These are phyloP conservation scores for Dendrolimus houi DNA, from an alignment of 2,888 invertebrate genomes.

Conservation along the genomic window DNA sequence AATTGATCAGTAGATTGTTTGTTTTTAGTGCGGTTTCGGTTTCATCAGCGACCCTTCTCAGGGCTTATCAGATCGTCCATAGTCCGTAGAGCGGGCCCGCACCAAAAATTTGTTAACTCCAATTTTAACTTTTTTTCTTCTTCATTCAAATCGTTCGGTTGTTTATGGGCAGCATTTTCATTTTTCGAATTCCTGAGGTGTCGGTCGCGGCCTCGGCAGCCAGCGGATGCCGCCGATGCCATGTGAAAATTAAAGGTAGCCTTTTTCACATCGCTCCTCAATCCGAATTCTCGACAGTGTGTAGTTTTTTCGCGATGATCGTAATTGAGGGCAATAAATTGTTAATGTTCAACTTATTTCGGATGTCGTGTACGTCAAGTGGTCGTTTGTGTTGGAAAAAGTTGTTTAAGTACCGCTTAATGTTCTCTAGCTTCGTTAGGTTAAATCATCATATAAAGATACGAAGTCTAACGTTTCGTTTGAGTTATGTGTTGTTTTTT, in stretches of 20 bases:
- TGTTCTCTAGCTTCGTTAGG: slow-evolving; percentile 45
- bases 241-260: slow-evolving; percentile 65
- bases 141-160: slow-evolving; percentile 72
- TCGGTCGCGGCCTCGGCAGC: slow-evolving; percentile 31
- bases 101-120: slow-evolving; percentile 63
- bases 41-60: slow-evolving; percentile 68
- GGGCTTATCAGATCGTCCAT: slow-evolving; percentile 60
- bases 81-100: slow-evolving; percentile 44
- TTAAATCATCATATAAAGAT: slow-evolving; percentile 42
- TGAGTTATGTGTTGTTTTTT: slow-evolving; percentile 40
- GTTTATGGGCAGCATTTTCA: slow-evolving; percentile 75
- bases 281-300: slow-evolving; percentile 48
- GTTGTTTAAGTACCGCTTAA: slow-evolving; percentile 43
- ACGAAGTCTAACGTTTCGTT: slow-evolving; percentile 43
- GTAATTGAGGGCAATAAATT: slow-evolving; percentile 71
- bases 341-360: slow-evolving; percentile 48
- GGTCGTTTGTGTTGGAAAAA: slow-evolving; percentile 52
- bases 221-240: slow-evolving; percentile 57
- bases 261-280: slow-evolving; percentile 56
- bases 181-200: slow-evolving; percentile 61
- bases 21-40: slow-evolving; percentile 62
- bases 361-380: slow-evolving; percentile 40
- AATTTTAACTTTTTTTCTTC: slow-evolving; percentile 56
- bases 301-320: slow-evolving; percentile 62
- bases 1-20: slow-evolving; percentile 55